Base-by-base conservation (phyloP, 2,113 vertebrate species). In the Oncorhynchus gorbuscha region DNA sequence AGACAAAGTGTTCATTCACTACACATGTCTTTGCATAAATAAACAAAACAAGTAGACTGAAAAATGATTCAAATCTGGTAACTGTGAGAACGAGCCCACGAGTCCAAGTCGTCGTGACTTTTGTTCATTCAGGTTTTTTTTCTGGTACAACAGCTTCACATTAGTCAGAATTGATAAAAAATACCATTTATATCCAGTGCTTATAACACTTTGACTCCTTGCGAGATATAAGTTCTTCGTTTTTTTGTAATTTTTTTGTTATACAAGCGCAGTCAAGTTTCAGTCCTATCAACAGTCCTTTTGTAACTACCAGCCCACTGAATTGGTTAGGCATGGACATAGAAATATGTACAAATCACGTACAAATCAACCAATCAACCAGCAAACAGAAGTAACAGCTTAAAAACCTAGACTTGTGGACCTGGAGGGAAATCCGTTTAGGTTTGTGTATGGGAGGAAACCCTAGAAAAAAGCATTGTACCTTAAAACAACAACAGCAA, bases 151-250 rank as follows among this genome's bases (percentile, higher is more conserved):
- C 95, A 96, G 95, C 94, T 99, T 99, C 98, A 99, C 98, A 99
- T 99, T 99, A 96, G 95, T 99, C 96, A 99, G 97, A 97, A 98
- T 96, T 95, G 95, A 97, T 97, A 97, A 97, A 95, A 95, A 98
- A 98, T 97, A 98, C 96, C 96, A 97, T 99, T 97, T 96, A 96
- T 97, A 97, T 99, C 98, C 98, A 99, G 98, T 99, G 98, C 96
- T 98, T 97, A 95, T 94, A 97, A 98, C 97, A 99, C 97, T 97
- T 94, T 86, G 93, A 97, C 96, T 96, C 95, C 95, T 93, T 90
- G 86, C 92, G 94, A 92, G 93, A 88, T 82, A 78, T 75, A 89
- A 92, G 84, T 90, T 83, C 72, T 85, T 85, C 80, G 77, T 85
- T 87, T 85, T 84, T 55, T 76, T 30, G 35, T 75, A 74, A 39